phyloP scores from a whole-genome alignment of 2,113 vertebrate species.

The Leptobrachium leishanense region DNA sequence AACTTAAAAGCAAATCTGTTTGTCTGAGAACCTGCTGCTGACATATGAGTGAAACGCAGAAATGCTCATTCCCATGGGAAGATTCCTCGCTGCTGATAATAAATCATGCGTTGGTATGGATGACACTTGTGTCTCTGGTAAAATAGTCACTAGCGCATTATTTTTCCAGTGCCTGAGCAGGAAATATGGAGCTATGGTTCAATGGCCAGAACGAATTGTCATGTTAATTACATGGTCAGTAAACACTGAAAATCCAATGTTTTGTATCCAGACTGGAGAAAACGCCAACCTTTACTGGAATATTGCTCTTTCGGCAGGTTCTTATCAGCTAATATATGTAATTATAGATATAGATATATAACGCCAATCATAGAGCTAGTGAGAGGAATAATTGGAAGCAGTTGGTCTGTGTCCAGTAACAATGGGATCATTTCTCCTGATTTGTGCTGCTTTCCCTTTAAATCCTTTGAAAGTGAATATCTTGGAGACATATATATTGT shows the following conservation, averaged over 20 bases:
- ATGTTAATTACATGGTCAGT: conserved; percentile 94
- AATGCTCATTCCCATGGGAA: conserved; percentile 77
- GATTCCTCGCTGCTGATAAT: conserved; percentile 63
- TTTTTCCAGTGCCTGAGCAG: conserved; percentile 76
- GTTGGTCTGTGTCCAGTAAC: too few relatives aligned
- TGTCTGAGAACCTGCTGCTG: conserved; percentile 84
- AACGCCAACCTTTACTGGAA: not conserved
- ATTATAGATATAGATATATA: not conserved
- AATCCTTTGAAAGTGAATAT: too few relatives aligned
- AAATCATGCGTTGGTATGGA: conserved; percentile 74
- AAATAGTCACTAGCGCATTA: conserved; percentile 73
- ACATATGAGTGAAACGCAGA: conserved; percentile 72
- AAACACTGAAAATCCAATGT: conserved; percentile 82
- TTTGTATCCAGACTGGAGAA: conserved; percentile 58
- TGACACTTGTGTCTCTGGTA: conserved; percentile 78
- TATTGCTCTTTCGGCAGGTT: not conserved
- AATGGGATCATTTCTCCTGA: too few relatives aligned
- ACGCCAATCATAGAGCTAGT: too few relatives aligned
- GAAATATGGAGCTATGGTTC: conserved; percentile 81
- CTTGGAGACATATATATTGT: too few relatives aligned
- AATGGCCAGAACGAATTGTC: conserved; percentile 83
- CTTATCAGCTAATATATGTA: not conserved
- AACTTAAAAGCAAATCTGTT: conserved; percentile 70
- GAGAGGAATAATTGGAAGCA: too few relatives aligned
- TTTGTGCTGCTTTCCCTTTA: too few relatives aligned